phyloP scores from a whole-genome alignment of 2,888 invertebrate genomes.

The Meta bourneti region DNA sequence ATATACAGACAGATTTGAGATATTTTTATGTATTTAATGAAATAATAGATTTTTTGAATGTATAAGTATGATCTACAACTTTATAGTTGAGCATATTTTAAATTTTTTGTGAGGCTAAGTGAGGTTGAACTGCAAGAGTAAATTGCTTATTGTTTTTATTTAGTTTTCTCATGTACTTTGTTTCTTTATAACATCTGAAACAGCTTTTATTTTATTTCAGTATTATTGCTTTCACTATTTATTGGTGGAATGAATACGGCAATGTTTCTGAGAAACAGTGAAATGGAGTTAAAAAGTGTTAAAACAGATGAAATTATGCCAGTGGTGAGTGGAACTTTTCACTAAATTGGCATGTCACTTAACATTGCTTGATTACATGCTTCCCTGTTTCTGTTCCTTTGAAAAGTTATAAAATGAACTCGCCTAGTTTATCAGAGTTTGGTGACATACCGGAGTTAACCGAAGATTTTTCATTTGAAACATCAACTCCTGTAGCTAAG shows the following conservation, averaged over 20 bases:
- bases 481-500: slow-evolving; percentile 65
- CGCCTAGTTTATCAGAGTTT: slow-evolving; percentile 45
- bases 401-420: slow-evolving; percentile 29
- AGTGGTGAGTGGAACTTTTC: slow-evolving; percentile 50
- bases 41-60: no score
- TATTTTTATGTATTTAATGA: no score
- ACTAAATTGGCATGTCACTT: slow-evolving; percentile 46
- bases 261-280: background rate
- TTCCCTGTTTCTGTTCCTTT: background rate
- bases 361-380: background rate
- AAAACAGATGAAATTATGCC: background rate
- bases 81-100: no score
- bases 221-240: no score
- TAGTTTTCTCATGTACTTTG: no score
- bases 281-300: background rate
- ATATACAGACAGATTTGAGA: no score
- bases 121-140: no score
- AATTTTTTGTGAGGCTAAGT: no score
- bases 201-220: no score
- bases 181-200: no score
- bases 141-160: no score
- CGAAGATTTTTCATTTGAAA: slow-evolving; percentile 35
- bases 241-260: background rate
- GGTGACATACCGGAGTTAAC: background rate
- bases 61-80: no score